These are phyloP conservation scores for Batillaria attramentaria DNA, from an alignment of 1,140 invertebrate genomes.

Conservation along the genomic window DNA sequence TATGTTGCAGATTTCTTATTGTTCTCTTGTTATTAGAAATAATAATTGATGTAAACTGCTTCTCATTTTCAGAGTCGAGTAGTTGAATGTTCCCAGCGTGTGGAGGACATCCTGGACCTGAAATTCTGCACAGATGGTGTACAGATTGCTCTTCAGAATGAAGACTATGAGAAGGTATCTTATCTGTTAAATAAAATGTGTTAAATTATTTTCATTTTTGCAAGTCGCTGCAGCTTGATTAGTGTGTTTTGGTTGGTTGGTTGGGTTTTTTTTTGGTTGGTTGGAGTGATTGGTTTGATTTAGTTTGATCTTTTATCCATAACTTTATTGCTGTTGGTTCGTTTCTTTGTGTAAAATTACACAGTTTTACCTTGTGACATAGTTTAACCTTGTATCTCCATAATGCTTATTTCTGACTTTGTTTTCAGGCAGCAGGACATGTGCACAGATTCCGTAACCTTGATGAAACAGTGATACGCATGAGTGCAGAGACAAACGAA, in stretches of 20 bases:
- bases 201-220: too few relatives aligned
- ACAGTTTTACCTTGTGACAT: too few relatives aligned
- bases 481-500: slow-evolving; percentile 81
- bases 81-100: slow-evolving; percentile 93
- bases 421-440: slow-evolving; percentile 88
- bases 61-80: slow-evolving; percentile 83
- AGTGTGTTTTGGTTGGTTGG: too few relatives aligned
- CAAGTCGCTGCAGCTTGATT: too few relatives aligned
- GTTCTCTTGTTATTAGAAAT: background rate
- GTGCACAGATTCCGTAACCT: slow-evolving; percentile 95
- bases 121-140: slow-evolving; percentile 97
- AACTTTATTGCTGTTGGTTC: too few relatives aligned
- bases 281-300: background rate
- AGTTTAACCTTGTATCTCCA: too few relatives aligned
- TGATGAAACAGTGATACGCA: slow-evolving; percentile 88
- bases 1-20: too few relatives aligned
- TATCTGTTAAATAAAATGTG: slow-evolving; percentile 71
- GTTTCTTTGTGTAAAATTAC: too few relatives aligned
- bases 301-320: background rate
- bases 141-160: slow-evolving; percentile 89
- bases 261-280: too few relatives aligned
- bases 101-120: slow-evolving; percentile 96
- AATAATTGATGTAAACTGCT: background rate
- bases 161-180: slow-evolving; percentile 78
- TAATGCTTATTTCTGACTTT: too few relatives aligned